phyloP scores from a whole-genome alignment of 2,113 vertebrate species.

The Pogona vitticeps region DNA sequence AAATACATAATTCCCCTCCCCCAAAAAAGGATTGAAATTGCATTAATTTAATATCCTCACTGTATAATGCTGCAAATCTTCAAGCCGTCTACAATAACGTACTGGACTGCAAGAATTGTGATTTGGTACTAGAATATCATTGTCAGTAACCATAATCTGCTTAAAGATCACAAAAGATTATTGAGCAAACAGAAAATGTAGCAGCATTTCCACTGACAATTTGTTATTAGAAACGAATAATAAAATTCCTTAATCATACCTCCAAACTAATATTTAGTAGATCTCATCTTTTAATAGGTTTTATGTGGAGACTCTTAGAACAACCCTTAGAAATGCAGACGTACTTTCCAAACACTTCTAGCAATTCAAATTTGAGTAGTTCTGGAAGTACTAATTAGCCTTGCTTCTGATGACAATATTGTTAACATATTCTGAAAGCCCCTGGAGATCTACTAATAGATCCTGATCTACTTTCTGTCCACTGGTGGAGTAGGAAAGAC shows the following conservation, averaged over 20 bases:
- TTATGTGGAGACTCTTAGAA: not conserved
- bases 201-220: too few relatives aligned
- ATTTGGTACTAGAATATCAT: too few relatives aligned
- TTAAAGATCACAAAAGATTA: not conserved
- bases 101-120: not conserved
- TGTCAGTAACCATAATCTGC: not conserved
- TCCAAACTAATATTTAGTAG: not conserved
- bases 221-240: not conserved
- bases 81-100: not conserved
- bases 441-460: not conserved
- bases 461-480: too few relatives aligned
- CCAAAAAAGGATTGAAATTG: not conserved
- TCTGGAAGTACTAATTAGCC: not conserved
- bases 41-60: not conserved
- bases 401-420: not conserved
- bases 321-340: slow-evolving; percentile 20
- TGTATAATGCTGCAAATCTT: not conserved
- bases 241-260: not conserved
- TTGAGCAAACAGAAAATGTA: too few relatives aligned
- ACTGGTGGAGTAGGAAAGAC: not conserved
- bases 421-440: not conserved
- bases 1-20: not conserved
- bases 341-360: not conserved
- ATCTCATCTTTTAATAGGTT: not conserved
- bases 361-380: not conserved